phyloP scores from a whole-genome alignment of 35 echinoderm and acorn worm species.

The Holothuria glaberrima region DNA sequence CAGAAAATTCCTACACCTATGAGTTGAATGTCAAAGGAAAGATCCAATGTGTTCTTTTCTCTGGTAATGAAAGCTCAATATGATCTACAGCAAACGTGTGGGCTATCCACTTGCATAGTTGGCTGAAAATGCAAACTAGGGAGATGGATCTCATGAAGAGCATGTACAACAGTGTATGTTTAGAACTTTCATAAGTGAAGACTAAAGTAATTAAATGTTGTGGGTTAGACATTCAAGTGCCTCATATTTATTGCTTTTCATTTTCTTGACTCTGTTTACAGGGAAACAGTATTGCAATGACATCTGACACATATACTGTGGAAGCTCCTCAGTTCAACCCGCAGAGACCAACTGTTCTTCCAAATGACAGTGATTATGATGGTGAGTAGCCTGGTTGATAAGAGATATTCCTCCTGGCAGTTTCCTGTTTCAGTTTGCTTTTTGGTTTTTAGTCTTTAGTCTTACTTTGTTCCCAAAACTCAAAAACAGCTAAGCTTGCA shows the following conservation, averaged over 20 bases:
- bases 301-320: constrained; percentile 93
- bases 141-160: background rate
- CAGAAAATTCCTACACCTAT: no score
- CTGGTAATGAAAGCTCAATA: no score
- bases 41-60: no score
- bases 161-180: background rate
- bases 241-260: background rate
- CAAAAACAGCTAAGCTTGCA: no score
- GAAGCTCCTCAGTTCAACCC: constrained; percentile 47
- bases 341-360: background rate
- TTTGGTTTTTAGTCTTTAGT: no score
- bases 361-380: constrained; percentile 47
- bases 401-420: background rate
- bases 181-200: background rate
- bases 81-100: no score
- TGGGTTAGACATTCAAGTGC: background rate
- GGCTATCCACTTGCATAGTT: no score
- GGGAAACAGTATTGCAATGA: constrained; percentile 75
- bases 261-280: constrained; percentile 18
- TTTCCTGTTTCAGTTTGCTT: background rate
- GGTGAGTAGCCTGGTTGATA: constrained; percentile 1
- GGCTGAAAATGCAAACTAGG: no score
- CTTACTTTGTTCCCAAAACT: no score
- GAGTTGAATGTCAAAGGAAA: no score
- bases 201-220: background rate